Conservation (phyloP, 2,888 invertebrate genomes). For the Leptinotarsa peninsularis region DNA sequence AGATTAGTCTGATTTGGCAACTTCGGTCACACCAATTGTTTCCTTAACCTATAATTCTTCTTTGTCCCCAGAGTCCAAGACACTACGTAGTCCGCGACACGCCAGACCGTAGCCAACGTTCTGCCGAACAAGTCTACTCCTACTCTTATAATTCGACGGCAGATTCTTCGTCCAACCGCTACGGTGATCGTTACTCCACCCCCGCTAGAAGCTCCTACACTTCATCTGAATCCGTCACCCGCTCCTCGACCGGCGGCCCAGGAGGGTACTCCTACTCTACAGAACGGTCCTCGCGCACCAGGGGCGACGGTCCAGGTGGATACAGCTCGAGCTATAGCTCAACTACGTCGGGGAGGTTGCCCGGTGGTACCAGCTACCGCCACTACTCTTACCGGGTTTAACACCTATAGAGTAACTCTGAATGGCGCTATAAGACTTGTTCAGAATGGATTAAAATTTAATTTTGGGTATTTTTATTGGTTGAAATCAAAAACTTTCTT, state of each 20-base stretch:
- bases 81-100: constrained; percentile 88
- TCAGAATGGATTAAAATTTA: too few relatives aligned
- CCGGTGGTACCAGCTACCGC: constrained; percentile 85
- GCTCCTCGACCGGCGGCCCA: constrained; percentile 75
- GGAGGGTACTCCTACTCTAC: constrained; percentile 79
- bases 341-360: constrained; percentile 82
- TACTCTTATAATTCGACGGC: constrained; percentile 81
- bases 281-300: constrained; percentile 78
- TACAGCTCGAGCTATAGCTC: constrained; percentile 84
- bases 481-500: too few relatives aligned
- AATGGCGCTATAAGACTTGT: too few relatives aligned
- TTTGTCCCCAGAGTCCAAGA: constrained; percentile 85
- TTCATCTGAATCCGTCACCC: constrained; percentile 76
- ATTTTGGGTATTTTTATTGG: too few relatives aligned
- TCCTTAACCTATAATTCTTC: constrained; percentile 21
- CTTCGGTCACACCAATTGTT: not conserved
- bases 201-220: constrained; percentile 76
- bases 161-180: constrained; percentile 65
- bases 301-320: constrained; percentile 81
- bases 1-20: too few relatives aligned
- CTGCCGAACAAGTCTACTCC: constrained; percentile 87
- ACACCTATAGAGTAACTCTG: constrained; percentile 53
- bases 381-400: constrained; percentile 91
- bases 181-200: constrained; percentile 70
- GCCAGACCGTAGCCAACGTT: constrained; percentile 75